phyloP scores from a whole-genome alignment of 2,797 vertebrate species.

The Amblyraja radiata region DNA sequence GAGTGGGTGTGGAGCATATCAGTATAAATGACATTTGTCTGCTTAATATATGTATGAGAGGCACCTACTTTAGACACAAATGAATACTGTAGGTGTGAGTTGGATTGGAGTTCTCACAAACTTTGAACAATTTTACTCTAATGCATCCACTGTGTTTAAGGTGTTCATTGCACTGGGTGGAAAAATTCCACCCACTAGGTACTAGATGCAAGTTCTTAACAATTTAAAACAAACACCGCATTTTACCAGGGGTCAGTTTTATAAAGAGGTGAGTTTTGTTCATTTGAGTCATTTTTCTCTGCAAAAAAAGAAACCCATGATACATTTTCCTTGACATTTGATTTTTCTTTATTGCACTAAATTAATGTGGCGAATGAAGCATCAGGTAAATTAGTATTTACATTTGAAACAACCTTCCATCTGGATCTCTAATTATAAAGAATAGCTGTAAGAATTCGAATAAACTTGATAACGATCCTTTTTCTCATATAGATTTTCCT shows the following conservation, averaged over 20 bases:
- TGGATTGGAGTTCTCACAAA: neutral
- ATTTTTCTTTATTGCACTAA: constrained; percentile 7
- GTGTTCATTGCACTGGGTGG: neutral
- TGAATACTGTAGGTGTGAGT: constrained; percentile 34
- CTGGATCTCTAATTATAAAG: neutral
- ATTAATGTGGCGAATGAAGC: neutral
- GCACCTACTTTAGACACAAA: constrained; percentile 23
- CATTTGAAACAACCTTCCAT: neutral
- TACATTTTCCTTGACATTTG: neutral
- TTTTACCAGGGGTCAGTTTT: constrained; percentile 14
- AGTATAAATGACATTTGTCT: constrained; percentile 10
- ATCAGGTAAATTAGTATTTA: neutral
- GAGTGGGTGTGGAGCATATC: constrained; percentile 19
- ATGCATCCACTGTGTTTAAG: neutral
- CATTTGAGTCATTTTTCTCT: neutral
- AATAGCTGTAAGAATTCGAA: neutral
- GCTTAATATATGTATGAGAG: constrained; percentile 31
- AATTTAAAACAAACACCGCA: neutral
- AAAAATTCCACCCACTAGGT: constrained; percentile 10
- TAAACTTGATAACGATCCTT: too few species aligned
- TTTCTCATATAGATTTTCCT: too few species aligned
- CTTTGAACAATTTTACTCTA: constrained; percentile 4
- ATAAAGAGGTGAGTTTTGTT: neutral
- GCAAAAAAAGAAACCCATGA: neutral
- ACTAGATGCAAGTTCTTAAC: constrained; percentile 12